Conservation (phyloP, 2,888 invertebrate species). For the Tuberolachnus salignus region DNA sequence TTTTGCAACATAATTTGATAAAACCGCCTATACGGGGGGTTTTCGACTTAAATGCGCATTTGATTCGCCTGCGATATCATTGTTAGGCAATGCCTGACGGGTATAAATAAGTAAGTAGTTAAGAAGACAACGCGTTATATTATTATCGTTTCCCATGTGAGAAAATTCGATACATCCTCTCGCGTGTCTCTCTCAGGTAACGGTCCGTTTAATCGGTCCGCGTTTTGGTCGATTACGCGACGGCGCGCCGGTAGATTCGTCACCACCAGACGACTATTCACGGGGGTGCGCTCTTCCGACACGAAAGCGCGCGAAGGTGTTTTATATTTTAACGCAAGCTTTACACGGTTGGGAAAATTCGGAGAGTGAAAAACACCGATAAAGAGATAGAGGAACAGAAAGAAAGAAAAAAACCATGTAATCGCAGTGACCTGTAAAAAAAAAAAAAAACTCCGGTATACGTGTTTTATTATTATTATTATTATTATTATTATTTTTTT, state of each 20-base stretch:
- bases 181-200: conserved; percentile 26
- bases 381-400: background rate
- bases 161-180: conserved; percentile 22
- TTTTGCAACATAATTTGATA: no score
- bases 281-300: conserved; percentile 31
- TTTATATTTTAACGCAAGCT: conserved; percentile 21
- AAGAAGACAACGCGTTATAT: no score
- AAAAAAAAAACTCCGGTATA: conserved; percentile 42
- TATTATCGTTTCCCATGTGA: conserved; percentile 1
- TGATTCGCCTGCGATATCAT: conserved; percentile 13
- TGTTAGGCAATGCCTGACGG: no score
- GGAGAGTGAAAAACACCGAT: conserved; percentile 30
- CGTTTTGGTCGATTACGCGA: conserved; percentile 50
- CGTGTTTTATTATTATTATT: conserved; percentile 1
- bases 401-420: conserved; percentile 13
- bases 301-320: conserved; percentile 37
- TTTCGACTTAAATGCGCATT: background rate
- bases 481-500: background rate
- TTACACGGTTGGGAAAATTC: conserved; percentile 36
- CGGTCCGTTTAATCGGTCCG: conserved; percentile 50
- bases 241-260: conserved; percentile 20
- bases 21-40: no score
- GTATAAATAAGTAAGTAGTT: no score
- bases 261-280: conserved; percentile 33
- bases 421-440: conserved; percentile 49